These are phyloP conservation scores for Amphiprion ocellaris DNA, from an alignment of 2,113 vertebrate species.

Conservation along the genomic window DNA sequence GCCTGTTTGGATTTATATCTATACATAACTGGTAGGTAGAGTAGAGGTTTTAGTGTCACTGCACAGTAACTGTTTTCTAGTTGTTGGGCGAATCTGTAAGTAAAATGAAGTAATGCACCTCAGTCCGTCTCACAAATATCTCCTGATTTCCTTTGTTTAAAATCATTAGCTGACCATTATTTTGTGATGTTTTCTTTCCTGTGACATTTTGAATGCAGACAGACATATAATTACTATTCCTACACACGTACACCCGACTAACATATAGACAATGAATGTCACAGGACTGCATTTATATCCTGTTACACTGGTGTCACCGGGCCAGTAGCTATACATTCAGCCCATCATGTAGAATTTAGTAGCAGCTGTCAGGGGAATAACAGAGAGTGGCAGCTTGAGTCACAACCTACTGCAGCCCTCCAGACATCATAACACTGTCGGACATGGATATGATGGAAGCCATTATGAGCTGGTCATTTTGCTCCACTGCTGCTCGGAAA, in stretches of 20 bases:
- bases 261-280: constrained; percentile 3
- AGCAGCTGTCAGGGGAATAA: constrained; percentile 44
- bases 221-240: constrained; percentile 14
- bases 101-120: neutral
- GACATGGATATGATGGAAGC: constrained; percentile 46
- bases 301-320: constrained; percentile 19
- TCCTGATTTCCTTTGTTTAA: neutral
- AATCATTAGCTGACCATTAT: neutral
- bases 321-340: constrained; percentile 13
- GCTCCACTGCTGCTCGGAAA: constrained; percentile 36
- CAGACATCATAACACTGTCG: constrained; percentile 53
- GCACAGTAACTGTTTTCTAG: too few species aligned
- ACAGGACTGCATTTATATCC: constrained; percentile 8
- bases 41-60: too few species aligned
- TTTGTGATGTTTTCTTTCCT: neutral
- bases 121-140: neutral
- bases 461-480: constrained; percentile 56
- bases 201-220: constrained; percentile 14
- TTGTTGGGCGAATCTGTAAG: too few species aligned
- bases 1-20: too few species aligned
- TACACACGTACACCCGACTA: neutral
- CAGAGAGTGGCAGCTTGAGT: constrained; percentile 58
- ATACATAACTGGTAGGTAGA: too few species aligned
- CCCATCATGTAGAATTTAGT: constrained; percentile 45
- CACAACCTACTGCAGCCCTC: constrained; percentile 43